Evolutionary conservation across 2,797 vertebrate genomes (phyloP).

Genomic region (Taeniopygia guttata): DNA sequence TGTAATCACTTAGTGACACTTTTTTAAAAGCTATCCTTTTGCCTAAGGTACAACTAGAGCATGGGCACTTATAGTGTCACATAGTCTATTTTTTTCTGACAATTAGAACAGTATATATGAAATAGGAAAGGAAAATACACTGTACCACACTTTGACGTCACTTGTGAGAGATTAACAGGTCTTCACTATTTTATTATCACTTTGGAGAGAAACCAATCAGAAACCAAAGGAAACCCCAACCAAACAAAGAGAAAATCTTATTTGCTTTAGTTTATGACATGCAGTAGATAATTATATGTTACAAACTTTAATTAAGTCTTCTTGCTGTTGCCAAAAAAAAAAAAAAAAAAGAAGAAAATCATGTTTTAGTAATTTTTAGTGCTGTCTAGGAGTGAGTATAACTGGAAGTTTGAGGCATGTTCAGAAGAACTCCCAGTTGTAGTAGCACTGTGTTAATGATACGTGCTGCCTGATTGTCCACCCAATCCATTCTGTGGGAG

Average conservation of each 20-base stretch:
- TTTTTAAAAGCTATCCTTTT: background rate
- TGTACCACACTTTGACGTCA: background rate
- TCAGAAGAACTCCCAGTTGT: background rate
- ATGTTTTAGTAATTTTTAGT: background rate
- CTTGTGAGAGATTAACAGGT: background rate
- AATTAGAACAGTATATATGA: background rate
- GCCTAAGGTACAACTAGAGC: background rate
- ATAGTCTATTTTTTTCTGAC: background rate
- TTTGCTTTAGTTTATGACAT: conserved; percentile 2
- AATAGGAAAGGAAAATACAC: background rate
- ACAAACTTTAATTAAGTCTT: background rate
- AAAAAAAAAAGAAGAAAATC: background rate
- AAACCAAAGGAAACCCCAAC: background rate
- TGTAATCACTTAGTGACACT: background rate
- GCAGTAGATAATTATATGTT: background rate
- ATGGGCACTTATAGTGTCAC: background rate
- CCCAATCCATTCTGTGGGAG: background rate
- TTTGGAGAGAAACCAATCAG: background rate
- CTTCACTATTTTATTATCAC: background rate
- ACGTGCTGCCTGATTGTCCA: background rate
- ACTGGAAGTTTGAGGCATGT: background rate
- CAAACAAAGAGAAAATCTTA: background rate
- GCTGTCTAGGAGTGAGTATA: background rate
- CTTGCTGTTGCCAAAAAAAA: background rate
- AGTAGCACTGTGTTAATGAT: background rate